A percentile compares a stretch with the other conserved stretches of the same genome.
These are phyloP conservation scores for Pedetes capensis DNA, from an alignment of 2,113 vertebrate genomes.

Conservation along the genomic window DNA sequence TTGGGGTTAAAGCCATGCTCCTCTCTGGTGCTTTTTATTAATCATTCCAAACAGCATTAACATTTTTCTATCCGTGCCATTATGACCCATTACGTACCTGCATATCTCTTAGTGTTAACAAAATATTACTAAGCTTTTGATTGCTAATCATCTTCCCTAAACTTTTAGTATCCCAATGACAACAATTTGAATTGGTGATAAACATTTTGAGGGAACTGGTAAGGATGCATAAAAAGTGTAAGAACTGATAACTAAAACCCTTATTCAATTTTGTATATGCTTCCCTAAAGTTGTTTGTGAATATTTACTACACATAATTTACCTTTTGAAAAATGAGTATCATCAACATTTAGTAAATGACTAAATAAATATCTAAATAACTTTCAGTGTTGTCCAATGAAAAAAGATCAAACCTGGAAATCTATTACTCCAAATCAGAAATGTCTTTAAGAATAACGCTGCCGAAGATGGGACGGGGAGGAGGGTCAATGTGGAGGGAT, in stretches of 20 bases:
- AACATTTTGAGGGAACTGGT: not conserved
- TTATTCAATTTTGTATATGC: not conserved
- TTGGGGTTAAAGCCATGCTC: not conserved
- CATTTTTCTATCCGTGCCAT: not conserved
- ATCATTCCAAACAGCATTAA: not conserved
- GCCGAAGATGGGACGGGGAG: too few relatives aligned
- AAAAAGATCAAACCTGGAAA: not conserved
- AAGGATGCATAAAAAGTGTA: not conserved
- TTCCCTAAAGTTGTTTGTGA: conserved; percentile 16
- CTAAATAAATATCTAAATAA: not conserved
- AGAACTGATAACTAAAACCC: not conserved
- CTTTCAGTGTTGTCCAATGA: not conserved
- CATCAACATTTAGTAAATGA: not conserved
- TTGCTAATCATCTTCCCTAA: not conserved
- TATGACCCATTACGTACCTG: not conserved
- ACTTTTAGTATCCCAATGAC: not conserved
- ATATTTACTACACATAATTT: too few relatives aligned
- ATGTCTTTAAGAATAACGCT: not conserved
- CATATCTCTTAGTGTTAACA: not conserved
- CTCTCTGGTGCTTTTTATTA: not conserved
- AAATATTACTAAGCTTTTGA: not conserved
- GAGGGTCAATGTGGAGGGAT: too few relatives aligned
- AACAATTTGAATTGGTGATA: not conserved
- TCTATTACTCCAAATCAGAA: not conserved
- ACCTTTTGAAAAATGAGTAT: not conserved